Base-by-base conservation (phyloP, 2,888 invertebrate species). In the Ferrisia virgata region DNA sequence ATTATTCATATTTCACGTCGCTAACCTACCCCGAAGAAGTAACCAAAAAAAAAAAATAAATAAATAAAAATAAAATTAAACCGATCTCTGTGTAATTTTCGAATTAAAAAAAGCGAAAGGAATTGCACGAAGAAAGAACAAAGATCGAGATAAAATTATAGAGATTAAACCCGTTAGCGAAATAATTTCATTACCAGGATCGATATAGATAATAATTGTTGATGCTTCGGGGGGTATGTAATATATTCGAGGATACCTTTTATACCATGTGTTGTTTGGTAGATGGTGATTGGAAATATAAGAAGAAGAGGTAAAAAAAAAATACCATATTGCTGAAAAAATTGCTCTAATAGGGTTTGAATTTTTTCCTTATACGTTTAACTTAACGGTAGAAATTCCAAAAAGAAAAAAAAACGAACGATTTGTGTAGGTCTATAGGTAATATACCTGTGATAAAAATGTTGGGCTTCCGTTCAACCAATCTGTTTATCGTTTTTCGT, bases 391-490 rank as follows among this genome's bases (percentile, higher is more conserved):
- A 25, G 64, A 76, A 76, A 76, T 76, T 76, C 72, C 72, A 76
- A 28, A 64, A 1, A 28, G 69, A 69, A 69, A 28, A 31, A 25
- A 76, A 28, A 64, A 1, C 15, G 69, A 69, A 69, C 69, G 69
- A 25, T 5, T 64, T 64, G 25, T 28, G n/a, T 6, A 36, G 36
- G 36, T 6, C 13, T 43, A 15, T 9, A 9, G 25, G 39, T 5
- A 39, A 5, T 76, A 76, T 76, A 76, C 72, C 72, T 76, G 53
- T 53, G 72, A 25, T 76, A 36, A 76, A 76, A 76, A 76, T 76
- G n/a, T n/a, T n/a, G 72, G 72, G 72, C 72, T 76, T 76, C 72
- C 72, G 72, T 76, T 76, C 72, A 36, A 76, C 72, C 72, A n/a
- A n/a, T 76, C 72, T 36, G 33, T 76, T 76, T 76, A 76, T 76